phyloP scores from a whole-genome alignment of 1,140 invertebrate genomes.

The Nasonia vitripennis region DNA sequence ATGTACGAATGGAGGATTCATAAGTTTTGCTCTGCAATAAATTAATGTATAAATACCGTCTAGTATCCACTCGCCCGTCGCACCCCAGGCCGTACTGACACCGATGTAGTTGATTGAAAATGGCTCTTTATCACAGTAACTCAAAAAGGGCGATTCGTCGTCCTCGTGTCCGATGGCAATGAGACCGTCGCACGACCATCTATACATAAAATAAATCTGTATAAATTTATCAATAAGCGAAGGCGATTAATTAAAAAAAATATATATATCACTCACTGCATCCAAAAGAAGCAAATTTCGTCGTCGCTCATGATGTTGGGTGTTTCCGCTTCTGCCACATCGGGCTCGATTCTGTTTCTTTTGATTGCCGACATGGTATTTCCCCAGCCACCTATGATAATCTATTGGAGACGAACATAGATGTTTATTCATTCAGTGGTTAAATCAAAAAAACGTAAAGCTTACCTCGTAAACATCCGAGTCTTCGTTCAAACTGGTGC shows the following conservation, averaged over 20 bases:
- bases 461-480: slow-evolving; percentile 65
- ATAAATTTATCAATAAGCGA: not conserved
- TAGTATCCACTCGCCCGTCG: slow-evolving; percentile 63
- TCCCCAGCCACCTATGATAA: slow-evolving; percentile 62
- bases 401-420: slow-evolving; percentile 53
- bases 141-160: slow-evolving; percentile 56
- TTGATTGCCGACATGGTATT: slow-evolving; percentile 64
- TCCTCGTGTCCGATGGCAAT: slow-evolving; percentile 58
- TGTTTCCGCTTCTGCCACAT: slow-evolving; percentile 62
- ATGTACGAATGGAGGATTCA: not conserved
- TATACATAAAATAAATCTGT: slow-evolving; percentile 25
- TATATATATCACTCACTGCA: slow-evolving; percentile 55
- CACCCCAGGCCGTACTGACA: slow-evolving; percentile 64
- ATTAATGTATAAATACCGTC: slow-evolving; percentile 55
- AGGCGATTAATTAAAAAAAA: not conserved
- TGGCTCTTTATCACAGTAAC: slow-evolving; percentile 62
- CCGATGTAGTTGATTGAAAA: slow-evolving; percentile 68
- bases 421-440: not conserved
- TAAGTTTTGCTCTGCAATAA: not conserved
- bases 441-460: not conserved
- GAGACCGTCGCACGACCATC: slow-evolving; percentile 64
- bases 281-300: slow-evolving; percentile 60
- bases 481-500: slow-evolving; percentile 63
- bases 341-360: slow-evolving; percentile 57
- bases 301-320: slow-evolving; percentile 59